Base-by-base conservation (phyloP, 2,888 invertebrate genomes). In the Agapetus fuscipes region DNA sequence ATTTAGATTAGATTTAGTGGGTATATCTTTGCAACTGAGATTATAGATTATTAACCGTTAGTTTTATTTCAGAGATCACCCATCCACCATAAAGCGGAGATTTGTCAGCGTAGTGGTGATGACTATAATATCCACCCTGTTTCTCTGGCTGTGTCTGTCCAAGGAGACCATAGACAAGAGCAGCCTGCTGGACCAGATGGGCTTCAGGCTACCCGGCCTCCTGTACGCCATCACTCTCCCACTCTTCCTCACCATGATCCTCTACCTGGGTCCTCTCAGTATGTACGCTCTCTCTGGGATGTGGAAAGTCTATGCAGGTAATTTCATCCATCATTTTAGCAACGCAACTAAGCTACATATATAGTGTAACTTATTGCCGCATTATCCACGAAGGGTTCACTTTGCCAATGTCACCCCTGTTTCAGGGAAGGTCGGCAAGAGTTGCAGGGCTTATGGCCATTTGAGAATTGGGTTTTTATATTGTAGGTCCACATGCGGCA, bases 21-120 rank as follows among this genome's bases (percentile, higher is more conserved):
- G n/a, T n/a, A n/a, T n/a, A n/a, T n/a, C n/a, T n/a, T n/a, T n/a
- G n/a, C n/a, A n/a, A n/a, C n/a, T n/a, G n/a, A n/a, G n/a, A n/a
- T n/a, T n/a, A n/a, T n/a, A n/a, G n/a, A n/a, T n/a, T n/a, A n/a
- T n/a, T n/a, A n/a, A n/a, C n/a, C n/a, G n/a, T n/a, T n/a, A n/a
- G 25, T 31, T 31, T 35, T 50, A 42, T 71, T 78, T 49, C 64
- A 88, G 94, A 55, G 84, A 91, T 57, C 89, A 94, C 62, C 90
- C 93, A 10, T 74, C 80, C 6, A 88, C 85, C 3, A 87, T 94
- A 50, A 90, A 88, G 59, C 78, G 78, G 56, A 75, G 93, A 56
- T 93, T 93, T 59, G 72, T 86, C 50, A 90, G 93, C 62, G 89
- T 88, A 7, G 77, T 78, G 49, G 66, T 84, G 46, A 85, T 90